Evolutionary conservation across 2,888 invertebrate species (phyloP).

Genomic region (Amiota minor): DNA sequence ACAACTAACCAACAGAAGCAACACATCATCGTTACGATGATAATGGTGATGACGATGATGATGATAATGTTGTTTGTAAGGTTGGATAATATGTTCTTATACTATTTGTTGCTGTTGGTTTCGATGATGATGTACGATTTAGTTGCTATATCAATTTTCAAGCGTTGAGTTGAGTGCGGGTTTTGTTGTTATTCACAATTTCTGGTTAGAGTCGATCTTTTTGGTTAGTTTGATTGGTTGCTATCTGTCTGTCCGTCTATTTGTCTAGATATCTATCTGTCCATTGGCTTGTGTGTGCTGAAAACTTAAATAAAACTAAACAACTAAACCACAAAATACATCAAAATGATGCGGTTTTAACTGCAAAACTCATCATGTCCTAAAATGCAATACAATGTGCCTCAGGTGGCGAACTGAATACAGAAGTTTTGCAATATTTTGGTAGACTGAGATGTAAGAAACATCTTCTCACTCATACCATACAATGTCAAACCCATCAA

Average conservation of each 20-base stretch:
- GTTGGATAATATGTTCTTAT: constrained; percentile 10
- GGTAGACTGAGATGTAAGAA: no score
- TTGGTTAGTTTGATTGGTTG: background rate
- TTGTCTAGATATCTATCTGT: constrained; percentile 41
- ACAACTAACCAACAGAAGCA: background rate
- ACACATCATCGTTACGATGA: background rate
- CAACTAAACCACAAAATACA: constrained; percentile 65
- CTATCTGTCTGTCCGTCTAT: constrained; percentile 47
- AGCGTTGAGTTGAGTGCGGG: constrained; percentile 17
- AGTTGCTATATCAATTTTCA: constrained; percentile 29
- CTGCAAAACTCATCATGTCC: constrained; percentile 25
- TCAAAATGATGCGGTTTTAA: constrained; percentile 65
- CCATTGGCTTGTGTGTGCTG: background rate
- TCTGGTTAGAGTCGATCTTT: no score
- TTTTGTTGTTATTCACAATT: background rate
- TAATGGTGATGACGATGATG: no score
- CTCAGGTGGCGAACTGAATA: no score
- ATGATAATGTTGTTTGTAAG: no score
- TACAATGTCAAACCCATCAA: no score
- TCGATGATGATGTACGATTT: background rate
- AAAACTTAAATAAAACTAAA: constrained; percentile 51
- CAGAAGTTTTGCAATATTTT: no score
- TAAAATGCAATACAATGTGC: background rate
- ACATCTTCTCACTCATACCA: no score
- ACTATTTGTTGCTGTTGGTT: background rate